Percentiles rank a stretch among this genome's conserved stretches.
These are phyloP conservation scores for Euura lappo DNA, from an alignment of 1,140 invertebrate species.

Conservation along the genomic window DNA sequence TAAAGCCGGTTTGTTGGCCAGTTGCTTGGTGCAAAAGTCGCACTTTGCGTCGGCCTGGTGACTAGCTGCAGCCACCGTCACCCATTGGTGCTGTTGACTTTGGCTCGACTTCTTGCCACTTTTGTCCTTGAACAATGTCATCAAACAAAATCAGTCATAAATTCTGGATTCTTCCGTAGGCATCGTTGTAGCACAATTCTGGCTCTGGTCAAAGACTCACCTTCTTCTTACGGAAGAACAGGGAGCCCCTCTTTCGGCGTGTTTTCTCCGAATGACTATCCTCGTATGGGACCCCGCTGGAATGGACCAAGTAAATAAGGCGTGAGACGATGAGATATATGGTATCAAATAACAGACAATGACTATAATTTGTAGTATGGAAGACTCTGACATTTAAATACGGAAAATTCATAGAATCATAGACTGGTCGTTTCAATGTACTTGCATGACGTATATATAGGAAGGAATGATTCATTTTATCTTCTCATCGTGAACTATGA, in stretches of 20 bases:
- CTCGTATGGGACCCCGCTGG: slow-evolving; percentile 65
- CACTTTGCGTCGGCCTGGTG: slow-evolving; percentile 61
- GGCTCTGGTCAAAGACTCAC: slow-evolving; percentile 46
- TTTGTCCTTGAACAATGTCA: slow-evolving; percentile 46
- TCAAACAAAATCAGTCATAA: slow-evolving; percentile 11
- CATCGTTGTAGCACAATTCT: slow-evolving; percentile 17
- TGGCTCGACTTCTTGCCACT: slow-evolving; percentile 53
- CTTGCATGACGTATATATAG: too few species aligned
- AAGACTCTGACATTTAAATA: too few species aligned
- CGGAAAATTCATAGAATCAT: too few species aligned
- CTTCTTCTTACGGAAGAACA: slow-evolving; percentile 91
- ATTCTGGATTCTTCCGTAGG: background rate
- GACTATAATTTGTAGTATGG: too few species aligned
- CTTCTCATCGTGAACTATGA: too few species aligned
- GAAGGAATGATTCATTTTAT: too few species aligned
- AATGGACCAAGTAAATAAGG: slow-evolving; percentile 22
- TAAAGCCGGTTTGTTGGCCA: slow-evolving; percentile 79
- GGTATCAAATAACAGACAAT: too few species aligned
- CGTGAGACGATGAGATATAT: background rate
- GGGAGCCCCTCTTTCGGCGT: slow-evolving; percentile 81
- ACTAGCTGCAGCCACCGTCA: slow-evolving; percentile 62
- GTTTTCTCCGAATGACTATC: slow-evolving; percentile 79
- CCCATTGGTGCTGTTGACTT: slow-evolving; percentile 73
- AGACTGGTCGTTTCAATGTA: too few species aligned
- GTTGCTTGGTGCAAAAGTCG: slow-evolving; percentile 81